These are phyloP conservation scores for Upupa epops DNA, from an alignment of 2,113 vertebrate genomes.

Conservation along the genomic window DNA sequence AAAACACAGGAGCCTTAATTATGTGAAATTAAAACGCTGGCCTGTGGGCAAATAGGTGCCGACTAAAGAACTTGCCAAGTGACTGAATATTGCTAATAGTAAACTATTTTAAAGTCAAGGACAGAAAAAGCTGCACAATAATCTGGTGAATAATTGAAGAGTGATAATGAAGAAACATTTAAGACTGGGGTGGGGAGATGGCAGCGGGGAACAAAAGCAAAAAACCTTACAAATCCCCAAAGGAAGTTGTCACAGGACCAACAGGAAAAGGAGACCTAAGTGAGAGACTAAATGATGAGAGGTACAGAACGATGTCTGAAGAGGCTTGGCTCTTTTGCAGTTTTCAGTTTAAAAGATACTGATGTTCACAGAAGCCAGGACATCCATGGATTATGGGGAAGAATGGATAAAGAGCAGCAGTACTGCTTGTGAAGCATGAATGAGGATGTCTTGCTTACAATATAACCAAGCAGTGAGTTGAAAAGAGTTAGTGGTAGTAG, in stretches of 20 bases:
- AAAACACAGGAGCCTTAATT: neutral
- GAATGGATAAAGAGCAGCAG: neutral
- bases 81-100: neutral
- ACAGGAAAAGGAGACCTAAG: neutral
- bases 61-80: neutral
- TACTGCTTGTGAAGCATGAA: neutral
- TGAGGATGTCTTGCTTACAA: neutral
- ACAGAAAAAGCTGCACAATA: neutral
- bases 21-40: neutral
- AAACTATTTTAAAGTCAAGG: neutral
- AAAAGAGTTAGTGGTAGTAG: neutral
- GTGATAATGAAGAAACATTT: neutral
- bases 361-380: neutral
- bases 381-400: neutral
- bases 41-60: neutral
- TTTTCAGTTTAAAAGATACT: neutral
- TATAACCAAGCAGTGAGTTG: neutral
- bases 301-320: neutral
- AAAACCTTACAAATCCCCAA: neutral
- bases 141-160: neutral
- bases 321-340: neutral
- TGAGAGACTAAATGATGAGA: neutral
- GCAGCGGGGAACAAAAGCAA: neutral
- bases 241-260: neutral
- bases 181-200: neutral